A percentile compares a stretch with the other conserved stretches of the same genome.
These are phyloP conservation scores for Andrena camellia DNA, from an alignment of 2,888 invertebrate species.

Conservation along the genomic window DNA sequence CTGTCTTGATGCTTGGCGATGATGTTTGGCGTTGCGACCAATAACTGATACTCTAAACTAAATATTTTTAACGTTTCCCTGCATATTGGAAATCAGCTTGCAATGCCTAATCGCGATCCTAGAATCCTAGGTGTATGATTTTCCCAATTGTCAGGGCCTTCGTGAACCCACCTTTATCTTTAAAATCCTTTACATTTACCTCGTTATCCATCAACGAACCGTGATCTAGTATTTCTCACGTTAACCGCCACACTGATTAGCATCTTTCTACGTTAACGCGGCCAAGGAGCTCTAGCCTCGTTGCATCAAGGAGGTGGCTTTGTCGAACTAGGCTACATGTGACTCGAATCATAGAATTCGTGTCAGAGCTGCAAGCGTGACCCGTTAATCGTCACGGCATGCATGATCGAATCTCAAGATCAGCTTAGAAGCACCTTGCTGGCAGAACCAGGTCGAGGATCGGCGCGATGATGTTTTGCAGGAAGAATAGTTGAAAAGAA, in stretches of 20 bases:
- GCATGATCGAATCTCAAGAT: background rate
- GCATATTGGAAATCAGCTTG: no score
- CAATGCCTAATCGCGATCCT: no score
- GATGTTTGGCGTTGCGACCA: no score
- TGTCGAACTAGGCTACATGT: background rate
- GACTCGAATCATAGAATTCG: constrained; percentile 29
- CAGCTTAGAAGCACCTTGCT: constrained; percentile 3
- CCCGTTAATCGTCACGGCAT: background rate
- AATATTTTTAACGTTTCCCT: no score
- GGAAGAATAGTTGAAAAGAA: background rate
- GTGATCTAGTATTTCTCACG: background rate
- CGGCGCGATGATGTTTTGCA: background rate
- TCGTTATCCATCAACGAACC: no score
- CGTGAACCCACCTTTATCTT: no score
- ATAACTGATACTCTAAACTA: no score
- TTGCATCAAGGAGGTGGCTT: background rate
- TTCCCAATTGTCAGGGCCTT: no score
- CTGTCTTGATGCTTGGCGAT: no score
- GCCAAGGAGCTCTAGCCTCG: constrained; percentile 20
- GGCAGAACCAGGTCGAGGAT: constrained; percentile 7
- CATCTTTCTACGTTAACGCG: constrained; percentile 5
- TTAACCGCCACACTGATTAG: background rate
- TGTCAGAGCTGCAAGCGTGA: background rate
- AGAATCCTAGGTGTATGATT: no score
- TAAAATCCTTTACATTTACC: no score